Evolutionary conservation across 1,140 invertebrate genomes (phyloP), one percentile per base, ranked within the genome.

Genomic region (Listronotus oregonensis): DNA sequence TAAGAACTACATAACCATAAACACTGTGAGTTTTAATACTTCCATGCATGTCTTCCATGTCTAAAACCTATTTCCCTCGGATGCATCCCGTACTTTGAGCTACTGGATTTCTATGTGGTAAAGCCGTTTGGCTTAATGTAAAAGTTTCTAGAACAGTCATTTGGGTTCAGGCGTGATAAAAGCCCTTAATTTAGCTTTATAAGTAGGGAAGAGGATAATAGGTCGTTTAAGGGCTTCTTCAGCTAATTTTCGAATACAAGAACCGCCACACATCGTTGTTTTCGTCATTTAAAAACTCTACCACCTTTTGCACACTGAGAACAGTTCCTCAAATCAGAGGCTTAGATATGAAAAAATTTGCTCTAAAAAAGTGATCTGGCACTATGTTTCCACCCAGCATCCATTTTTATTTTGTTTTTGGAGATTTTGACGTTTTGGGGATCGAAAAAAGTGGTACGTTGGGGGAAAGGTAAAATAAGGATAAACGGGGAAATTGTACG

Each of bases 71-170:
- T 92, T 86, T 98, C 11, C 92, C 93, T 77, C 96, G 85, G 55
- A 95, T 92, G 31, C 93, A 96, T 83, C 99, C 97, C 56, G 97
- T 99, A 82, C 95, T 98, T 82, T 99, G 97, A 31, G 97, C 97
- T 27, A 99, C 93, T 34, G 97, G 97, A 82, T 99, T 98, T 77
- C 88, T 86, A 83, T 99, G 96, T 69, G 99, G 96, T 99, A 78
- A 99, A 99, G 54, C 95, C 96, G 84, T 97, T 98, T 17, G 93
- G 87, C 84, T 97, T 98, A 54, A 98, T 91, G 78, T 95, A 98
- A 78, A 98, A 92, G 83, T 99, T 97, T 75, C 93, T 86, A 17
- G 96, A 98, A 78, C 95, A 97, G 78, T 99, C 97, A 78, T 94
- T 90, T 1, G 95, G 93, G 82, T 96, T 98, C 96, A 99, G 1